A percentile compares a stretch with the other conserved stretches of the same genome.
These are phyloP conservation scores for Leiothrix lutea DNA, from an alignment of 2,113 vertebrate species.

Conservation along the genomic window DNA sequence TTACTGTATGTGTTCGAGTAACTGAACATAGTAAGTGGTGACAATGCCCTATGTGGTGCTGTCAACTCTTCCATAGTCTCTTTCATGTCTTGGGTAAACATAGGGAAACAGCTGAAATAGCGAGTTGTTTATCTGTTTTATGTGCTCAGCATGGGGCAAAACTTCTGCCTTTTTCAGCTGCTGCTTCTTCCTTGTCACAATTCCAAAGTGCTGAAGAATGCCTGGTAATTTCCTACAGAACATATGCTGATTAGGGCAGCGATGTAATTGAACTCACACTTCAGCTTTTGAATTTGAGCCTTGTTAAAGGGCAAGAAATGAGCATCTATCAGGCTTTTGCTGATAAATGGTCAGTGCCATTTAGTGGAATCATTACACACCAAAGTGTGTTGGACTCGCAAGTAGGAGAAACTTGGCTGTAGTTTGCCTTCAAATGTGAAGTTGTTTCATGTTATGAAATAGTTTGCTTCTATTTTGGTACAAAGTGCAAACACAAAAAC, in stretches of 20 bases:
- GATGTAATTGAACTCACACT: not conserved
- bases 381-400: not conserved
- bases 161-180: not conserved
- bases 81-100: not conserved
- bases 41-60: not conserved
- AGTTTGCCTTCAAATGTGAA: not conserved
- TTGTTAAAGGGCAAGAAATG: not conserved
- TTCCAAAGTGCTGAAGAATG: not conserved
- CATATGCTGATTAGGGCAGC: rapidly evolving
- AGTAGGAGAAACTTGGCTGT: not conserved
- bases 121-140: not conserved
- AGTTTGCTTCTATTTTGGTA: not conserved
- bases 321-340: not conserved
- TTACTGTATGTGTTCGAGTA: not conserved
- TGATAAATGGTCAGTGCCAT: not conserved
- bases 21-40: not conserved
- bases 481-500: not conserved
- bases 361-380: not conserved
- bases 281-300: not conserved
- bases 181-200: not conserved
- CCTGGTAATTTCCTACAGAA: not conserved
- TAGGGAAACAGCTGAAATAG: not conserved
- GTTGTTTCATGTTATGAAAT: not conserved
- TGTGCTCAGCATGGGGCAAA: not conserved
- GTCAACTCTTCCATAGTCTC: not conserved